A percentile compares a stretch with the other conserved stretches of the same genome.
These are phyloP conservation scores for Taeniopygia guttata DNA, from an alignment of 2,797 vertebrate species.

Conservation along the genomic window DNA sequence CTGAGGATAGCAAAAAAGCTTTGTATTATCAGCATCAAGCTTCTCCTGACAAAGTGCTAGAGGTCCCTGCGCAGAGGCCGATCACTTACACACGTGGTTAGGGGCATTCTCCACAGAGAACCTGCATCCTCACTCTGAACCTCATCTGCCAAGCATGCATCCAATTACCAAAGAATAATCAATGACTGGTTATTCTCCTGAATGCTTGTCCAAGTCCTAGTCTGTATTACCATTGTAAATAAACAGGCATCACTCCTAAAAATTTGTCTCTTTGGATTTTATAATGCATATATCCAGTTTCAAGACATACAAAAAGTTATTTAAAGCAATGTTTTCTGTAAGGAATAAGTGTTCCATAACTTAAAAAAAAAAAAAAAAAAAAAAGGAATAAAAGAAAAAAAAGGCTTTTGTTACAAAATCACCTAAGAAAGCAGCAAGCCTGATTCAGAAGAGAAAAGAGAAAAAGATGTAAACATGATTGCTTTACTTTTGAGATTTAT, in stretches of 20 bases:
- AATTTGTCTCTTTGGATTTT: neutral
- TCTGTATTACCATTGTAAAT: neutral
- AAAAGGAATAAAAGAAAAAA: neutral
- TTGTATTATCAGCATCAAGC: conserved; percentile 47
- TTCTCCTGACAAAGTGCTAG: conserved; percentile 58
- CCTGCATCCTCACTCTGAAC: conserved; percentile 7
- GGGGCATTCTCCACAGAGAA: conserved; percentile 52
- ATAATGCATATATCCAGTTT: neutral
- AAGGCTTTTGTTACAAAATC: neutral
- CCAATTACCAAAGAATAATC: conserved; percentile 71
- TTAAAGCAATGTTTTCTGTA: neutral
- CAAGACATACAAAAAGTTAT: neutral
- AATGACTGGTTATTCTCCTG: conserved; percentile 49
- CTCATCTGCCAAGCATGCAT: conserved; percentile 65
- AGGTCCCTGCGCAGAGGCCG: conserved; percentile 57
- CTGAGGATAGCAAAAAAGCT: conserved; percentile 64
- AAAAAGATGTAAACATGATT: neutral
- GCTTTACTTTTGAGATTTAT: neutral
- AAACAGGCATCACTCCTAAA: neutral
- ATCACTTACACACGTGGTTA: conserved; percentile 45
- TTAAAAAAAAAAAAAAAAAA: neutral
- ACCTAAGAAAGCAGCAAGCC: neutral
- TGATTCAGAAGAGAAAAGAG: neutral
- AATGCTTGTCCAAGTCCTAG: neutral
- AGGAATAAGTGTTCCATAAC: neutral